Evolutionary conservation across 2,888 invertebrate genomes (phyloP).

Genomic region (Tuberolachnus salignus): DNA sequence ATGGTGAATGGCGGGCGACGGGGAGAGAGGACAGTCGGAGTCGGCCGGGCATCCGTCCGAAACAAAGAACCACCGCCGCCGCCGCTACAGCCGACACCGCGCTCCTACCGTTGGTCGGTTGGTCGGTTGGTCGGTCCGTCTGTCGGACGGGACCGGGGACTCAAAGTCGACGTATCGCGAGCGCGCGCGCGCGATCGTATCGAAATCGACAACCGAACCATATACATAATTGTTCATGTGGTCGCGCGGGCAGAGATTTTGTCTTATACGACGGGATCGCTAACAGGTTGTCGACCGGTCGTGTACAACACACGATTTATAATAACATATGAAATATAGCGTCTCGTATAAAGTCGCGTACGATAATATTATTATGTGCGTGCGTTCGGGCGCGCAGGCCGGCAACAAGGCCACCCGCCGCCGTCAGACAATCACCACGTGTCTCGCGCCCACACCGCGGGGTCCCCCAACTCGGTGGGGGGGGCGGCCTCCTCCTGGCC

Average conservation of each 20-base stretch:
- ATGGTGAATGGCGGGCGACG: slow-evolving; percentile 1
- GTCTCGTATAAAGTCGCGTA: neutral
- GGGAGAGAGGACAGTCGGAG: slow-evolving; percentile 6
- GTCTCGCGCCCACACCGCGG: slow-evolving; percentile 23
- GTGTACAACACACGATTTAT: neutral
- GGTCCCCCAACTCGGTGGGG: neutral
- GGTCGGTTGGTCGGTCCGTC: neutral
- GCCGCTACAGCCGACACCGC: neutral
- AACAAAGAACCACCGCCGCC: slow-evolving; percentile 50
- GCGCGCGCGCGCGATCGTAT: neutral
- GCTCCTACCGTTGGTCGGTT: neutral
- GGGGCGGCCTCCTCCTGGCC: no score
- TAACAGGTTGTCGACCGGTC: slow-evolving; percentile 28
- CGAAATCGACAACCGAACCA: neutral
- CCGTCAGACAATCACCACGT: slow-evolving; percentile 36
- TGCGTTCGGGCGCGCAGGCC: neutral
- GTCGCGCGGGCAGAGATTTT: neutral
- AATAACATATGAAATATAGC: neutral
- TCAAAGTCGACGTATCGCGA: neutral
- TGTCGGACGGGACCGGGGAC: neutral
- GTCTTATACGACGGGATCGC: slow-evolving; percentile 17
- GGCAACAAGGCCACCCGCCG: slow-evolving; percentile 2
- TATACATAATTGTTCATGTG: neutral
- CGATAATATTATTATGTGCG: neutral
- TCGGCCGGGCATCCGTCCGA: slow-evolving; percentile 51